phyloP scores from a whole-genome alignment of 1,140 invertebrate genomes.

The Tachypleus tridentatus region DNA sequence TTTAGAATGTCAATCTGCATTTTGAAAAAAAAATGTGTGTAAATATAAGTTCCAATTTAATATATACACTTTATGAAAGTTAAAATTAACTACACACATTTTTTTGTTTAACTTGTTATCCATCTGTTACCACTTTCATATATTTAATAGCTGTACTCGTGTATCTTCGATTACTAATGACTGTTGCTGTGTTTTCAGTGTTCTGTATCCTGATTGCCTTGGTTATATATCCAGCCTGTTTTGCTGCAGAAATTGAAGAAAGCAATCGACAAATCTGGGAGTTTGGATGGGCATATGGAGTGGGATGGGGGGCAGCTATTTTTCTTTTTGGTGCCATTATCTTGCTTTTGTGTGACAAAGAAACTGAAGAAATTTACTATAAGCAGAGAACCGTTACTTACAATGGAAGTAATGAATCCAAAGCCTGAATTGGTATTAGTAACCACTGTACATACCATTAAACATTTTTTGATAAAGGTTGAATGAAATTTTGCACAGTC shows the following conservation, averaged over 20 bases:
- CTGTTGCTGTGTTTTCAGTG: constrained; percentile 49
- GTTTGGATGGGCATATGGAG: constrained; percentile 94
- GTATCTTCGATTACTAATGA: too few species aligned
- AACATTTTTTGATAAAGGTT: too few species aligned
- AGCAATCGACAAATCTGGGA: constrained; percentile 57
- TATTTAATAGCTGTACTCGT: too few species aligned
- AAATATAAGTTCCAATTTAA: too few species aligned
- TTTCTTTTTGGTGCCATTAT: constrained; percentile 90
- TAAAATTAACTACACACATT: too few species aligned
- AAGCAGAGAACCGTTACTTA: constrained; percentile 54
- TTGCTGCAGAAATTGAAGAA: constrained; percentile 75
- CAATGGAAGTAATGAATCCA: constrained; percentile 5
- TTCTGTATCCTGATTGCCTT: constrained; percentile 80
- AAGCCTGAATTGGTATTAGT: constrained; percentile 62
- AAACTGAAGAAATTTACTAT: constrained; percentile 96
- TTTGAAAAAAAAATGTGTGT: too few species aligned
- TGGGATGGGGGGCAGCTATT: constrained; percentile 91
- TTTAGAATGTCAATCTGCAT: too few species aligned
- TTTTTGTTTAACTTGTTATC: too few species aligned
- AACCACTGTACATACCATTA: constrained; percentile 26
- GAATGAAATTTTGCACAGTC: too few species aligned
- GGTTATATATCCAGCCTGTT: constrained; percentile 91
- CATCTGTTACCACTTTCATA: too few species aligned
- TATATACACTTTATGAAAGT: too few species aligned
- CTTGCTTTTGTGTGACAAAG: constrained; percentile 88